Base-by-base conservation (phyloP, 2,888 invertebrate genomes). In the Pterobdella sp. region DNA sequence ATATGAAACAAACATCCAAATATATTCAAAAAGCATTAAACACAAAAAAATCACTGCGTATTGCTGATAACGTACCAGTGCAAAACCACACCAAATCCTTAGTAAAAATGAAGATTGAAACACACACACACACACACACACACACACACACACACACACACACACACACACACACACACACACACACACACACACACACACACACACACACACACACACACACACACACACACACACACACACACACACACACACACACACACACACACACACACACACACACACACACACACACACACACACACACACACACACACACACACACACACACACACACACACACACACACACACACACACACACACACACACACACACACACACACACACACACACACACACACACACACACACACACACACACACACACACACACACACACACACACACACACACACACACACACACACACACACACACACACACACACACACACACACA, bases 251-350 rank as follows among this genome's bases (percentile, higher is more conserved):
- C 65, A 65, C 65, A 34, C 65, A 65, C 65, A 7, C 65, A 65
- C 65, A 34, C 65, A 65, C 65, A 34, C 65, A 65, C 65, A 34
- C 65, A 65, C 65, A 7, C 65, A 65, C 65, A 7, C 65, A 65
- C 65, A 7, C 65, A 65, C 32, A 34, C 65, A 65, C 65, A 34
- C 65, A 65, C 65, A 34, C 65, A 65, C 65, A 32, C 34, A 65
- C 65, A 32, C 65, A 65, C 65, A 32, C 65, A 65, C 65, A 32
- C 65, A 65, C 65, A 32, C 65, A 65, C 65, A 32, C 65, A 65
- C 65, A 32, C 65, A 65, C 65, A 32, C 65, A 65, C 65, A 32
- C 65, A 65, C 65, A 32, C 65, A 65, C 65, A 32, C 65, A 65
- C 65, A 32, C 65, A 65, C 65, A 32, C 65, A 65, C 65, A 32